Conservation (phyloP, 2,113 vertebrate genomes). For the Elaphurus davidianus region DNA sequence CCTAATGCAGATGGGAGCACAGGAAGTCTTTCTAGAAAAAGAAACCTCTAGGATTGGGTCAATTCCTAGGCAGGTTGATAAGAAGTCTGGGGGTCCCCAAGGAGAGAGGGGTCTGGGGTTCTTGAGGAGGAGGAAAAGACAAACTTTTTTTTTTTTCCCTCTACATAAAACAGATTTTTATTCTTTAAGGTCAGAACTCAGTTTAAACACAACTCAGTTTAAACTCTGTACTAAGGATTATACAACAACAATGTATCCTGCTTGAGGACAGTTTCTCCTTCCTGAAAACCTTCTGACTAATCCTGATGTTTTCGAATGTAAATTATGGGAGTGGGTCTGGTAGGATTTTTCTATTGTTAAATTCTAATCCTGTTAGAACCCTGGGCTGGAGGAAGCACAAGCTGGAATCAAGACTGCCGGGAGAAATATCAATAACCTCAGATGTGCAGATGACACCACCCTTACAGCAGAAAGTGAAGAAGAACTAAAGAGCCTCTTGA, state of each 20-base stretch:
- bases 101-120: not conserved
- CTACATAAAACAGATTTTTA: not conserved
- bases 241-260: not conserved
- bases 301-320: not conserved
- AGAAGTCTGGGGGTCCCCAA: not conserved
- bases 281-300: not conserved
- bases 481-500: too few species aligned
- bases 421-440: too few species aligned
- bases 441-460: too few species aligned
- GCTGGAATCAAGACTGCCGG: too few species aligned
- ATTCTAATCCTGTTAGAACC: too few species aligned
- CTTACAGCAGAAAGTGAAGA: too few species aligned
- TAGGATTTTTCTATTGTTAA: too few species aligned
- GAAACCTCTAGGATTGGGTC: not conserved
- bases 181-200: not conserved
- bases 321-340: not conserved
- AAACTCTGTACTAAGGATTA: not conserved
- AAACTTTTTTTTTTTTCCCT: fast-evolving
- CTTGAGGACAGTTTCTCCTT: not conserved
- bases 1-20: not conserved
- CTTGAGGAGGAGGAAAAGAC: not conserved
- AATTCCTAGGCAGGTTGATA: not conserved
- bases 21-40: not conserved
- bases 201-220: not conserved
- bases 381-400: too few species aligned